These are phyloP conservation scores for Limnodromus scolopaceus DNA, from an alignment of 2,797 vertebrate species.

Conservation along the genomic window DNA sequence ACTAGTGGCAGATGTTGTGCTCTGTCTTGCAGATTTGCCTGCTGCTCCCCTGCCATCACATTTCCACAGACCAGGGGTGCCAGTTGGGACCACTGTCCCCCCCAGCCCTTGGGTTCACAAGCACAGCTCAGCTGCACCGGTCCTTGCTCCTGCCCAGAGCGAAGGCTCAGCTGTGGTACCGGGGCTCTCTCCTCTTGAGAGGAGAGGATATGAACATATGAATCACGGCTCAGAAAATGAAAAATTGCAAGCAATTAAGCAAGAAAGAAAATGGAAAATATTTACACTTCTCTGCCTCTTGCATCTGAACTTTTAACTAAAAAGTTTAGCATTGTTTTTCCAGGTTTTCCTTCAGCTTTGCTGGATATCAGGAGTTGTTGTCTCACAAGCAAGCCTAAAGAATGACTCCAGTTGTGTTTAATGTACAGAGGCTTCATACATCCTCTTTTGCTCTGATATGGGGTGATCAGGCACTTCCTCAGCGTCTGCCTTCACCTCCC, in stretches of 20 bases:
- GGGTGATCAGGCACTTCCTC: background rate
- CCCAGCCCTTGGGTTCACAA: fast-evolving
- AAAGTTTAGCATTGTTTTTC: background rate
- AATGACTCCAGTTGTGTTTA: background rate
- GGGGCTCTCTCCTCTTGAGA: background rate
- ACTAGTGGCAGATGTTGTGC: background rate
- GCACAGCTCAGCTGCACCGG: background rate
- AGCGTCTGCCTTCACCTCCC: background rate
- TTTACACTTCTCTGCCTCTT: constrained; percentile 8
- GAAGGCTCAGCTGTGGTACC: background rate
- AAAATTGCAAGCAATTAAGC: background rate
- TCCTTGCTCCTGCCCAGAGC: fast-evolving
- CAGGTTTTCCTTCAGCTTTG: background rate
- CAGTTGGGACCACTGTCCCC: fast-evolving
- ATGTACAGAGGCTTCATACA: background rate
- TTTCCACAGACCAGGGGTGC: background rate
- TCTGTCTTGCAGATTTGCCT: background rate
- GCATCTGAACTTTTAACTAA: background rate
- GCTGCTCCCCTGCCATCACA: background rate
- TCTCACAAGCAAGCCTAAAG: background rate
- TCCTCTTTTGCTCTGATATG: background rate
- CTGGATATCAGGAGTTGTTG: background rate
- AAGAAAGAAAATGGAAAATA: background rate
- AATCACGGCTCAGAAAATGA: background rate
- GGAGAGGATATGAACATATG: background rate